Conservation (phyloP, 2,888 invertebrate species). For the Pheosia gnoma region DNA sequence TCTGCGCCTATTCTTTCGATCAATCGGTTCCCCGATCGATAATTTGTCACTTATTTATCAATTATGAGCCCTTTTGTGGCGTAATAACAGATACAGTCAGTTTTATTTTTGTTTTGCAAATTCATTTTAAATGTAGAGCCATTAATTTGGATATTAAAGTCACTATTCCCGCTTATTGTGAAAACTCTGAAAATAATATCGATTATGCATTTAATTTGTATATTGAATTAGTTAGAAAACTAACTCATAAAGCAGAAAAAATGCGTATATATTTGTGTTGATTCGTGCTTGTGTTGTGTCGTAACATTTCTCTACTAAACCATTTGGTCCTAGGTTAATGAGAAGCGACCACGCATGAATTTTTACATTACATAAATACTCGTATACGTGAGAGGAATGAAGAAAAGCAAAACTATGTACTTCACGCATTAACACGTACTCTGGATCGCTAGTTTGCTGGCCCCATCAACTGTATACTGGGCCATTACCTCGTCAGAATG, state of each 20-base stretch:
- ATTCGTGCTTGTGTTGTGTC: too few relatives aligned
- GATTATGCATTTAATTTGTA: too few relatives aligned
- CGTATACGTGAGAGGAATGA: background rate
- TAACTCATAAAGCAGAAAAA: too few relatives aligned
- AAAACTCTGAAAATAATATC: too few relatives aligned
- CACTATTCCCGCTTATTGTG: too few relatives aligned
- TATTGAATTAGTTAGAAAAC: too few relatives aligned
- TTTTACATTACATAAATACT: background rate
- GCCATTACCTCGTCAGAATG: conserved; percentile 62
- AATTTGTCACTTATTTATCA: background rate
- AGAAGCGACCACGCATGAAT: too few relatives aligned
- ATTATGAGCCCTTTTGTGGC: background rate
- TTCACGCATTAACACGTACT: background rate
- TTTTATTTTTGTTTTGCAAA: background rate
- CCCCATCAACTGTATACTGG: conserved; percentile 42
- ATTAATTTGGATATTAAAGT: background rate
- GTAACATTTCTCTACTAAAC: too few relatives aligned
- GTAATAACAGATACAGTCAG: background rate
- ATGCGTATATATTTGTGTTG: too few relatives aligned
- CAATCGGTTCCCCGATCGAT: background rate
- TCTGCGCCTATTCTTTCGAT: background rate
- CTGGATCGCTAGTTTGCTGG: background rate
- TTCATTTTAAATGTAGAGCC: background rate
- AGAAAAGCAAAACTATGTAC: background rate
- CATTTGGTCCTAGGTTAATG: too few relatives aligned